A percentile compares a stretch with the other conserved stretches of the same genome.
Evolutionary conservation across 1,140 invertebrate genomes (phyloP).

Genomic region (Phortica variegata): DNA sequence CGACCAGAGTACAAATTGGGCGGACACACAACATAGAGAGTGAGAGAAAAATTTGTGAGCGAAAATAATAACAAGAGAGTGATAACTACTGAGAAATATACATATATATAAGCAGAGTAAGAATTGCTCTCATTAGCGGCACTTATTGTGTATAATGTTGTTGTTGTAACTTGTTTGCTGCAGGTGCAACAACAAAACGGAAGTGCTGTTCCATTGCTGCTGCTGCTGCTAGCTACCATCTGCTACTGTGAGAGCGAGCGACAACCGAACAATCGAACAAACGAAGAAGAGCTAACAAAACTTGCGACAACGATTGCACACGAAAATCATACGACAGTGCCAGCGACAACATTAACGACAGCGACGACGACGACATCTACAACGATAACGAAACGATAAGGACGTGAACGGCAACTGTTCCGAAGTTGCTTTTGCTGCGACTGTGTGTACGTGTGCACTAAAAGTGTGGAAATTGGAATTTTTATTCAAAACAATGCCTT

Average conservation of each 20-base stretch:
- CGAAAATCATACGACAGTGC: too few species aligned
- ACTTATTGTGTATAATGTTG: too few species aligned
- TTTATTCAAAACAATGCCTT: constrained; percentile 57
- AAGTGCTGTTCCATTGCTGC: not conserved
- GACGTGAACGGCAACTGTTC: too few species aligned
- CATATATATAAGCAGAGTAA: too few species aligned
- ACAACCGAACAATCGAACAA: constrained; percentile 31
- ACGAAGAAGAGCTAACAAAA: constrained; percentile 12
- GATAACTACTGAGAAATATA: not conserved
- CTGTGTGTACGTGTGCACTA: too few species aligned
- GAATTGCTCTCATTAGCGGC: too few species aligned
- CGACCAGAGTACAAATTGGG: constrained; percentile 1
- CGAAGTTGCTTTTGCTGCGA: too few species aligned
- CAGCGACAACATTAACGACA: constrained; percentile 9
- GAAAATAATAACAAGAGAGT: constrained; percentile 8
- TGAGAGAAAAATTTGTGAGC: constrained; percentile 28
- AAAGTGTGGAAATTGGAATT: constrained; percentile 57
- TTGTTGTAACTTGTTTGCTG: not conserved
- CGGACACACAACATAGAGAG: constrained; percentile 11
- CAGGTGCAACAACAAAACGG: not conserved
- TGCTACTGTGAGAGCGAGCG: constrained; percentile 12
- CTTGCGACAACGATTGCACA: too few species aligned
- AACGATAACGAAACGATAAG: constrained; percentile 20
- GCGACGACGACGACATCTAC: constrained; percentile 8
- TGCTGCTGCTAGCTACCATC: not conserved